Conservation (phyloP, 2,113 vertebrate species). For the Zosterops japonicus region DNA sequence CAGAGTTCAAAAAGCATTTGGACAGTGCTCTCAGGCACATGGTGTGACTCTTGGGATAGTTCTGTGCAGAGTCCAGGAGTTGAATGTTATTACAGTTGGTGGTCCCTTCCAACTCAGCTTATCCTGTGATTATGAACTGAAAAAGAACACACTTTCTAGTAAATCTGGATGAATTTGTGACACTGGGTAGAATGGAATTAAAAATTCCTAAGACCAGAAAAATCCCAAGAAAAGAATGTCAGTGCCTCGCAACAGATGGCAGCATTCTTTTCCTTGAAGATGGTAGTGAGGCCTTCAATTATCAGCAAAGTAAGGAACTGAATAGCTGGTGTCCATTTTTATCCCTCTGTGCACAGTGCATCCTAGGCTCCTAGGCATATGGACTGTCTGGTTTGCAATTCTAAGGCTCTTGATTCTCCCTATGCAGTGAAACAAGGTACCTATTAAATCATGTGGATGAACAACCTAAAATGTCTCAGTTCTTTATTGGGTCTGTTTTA, state of each 20-base stretch:
- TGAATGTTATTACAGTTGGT: neutral
- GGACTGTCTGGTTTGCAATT: neutral
- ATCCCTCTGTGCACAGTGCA: neutral
- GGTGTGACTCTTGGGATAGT: neutral
- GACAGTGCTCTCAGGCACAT: accelerated
- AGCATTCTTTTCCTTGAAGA: neutral
- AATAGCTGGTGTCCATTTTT: neutral
- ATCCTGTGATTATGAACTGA: neutral
- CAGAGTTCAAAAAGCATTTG: neutral
- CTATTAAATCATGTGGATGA: neutral
- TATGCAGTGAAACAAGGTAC: neutral
- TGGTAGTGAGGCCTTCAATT: neutral
- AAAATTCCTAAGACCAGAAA: neutral
- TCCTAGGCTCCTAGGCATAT: neutral
- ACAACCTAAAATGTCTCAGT: neutral
- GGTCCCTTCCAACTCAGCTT: neutral
- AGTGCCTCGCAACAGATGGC: neutral
- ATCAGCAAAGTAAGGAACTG: neutral
- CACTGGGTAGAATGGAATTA: neutral
- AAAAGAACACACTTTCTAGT: neutral
- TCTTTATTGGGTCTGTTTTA: neutral
- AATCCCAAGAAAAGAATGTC: neutral
- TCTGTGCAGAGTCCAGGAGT: neutral
- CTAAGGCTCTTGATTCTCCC: neutral
- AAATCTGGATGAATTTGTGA: neutral